Evolutionary conservation across 1,140 invertebrate species (phyloP).

Genomic region (Chionoecetes opilio): DNA sequence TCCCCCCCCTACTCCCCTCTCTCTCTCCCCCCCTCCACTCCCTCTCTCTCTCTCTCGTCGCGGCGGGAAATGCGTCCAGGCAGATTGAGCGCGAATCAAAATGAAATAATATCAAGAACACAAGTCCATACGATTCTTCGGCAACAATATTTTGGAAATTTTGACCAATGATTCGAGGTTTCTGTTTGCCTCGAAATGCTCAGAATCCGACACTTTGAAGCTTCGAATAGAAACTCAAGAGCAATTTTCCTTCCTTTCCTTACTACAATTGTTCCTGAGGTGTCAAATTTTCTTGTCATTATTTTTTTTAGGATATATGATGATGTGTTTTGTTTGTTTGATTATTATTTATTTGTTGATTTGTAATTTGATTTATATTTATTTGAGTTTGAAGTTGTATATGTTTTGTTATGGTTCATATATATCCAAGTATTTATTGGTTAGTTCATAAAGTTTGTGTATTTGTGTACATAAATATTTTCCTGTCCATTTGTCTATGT

Average conservation of each 20-base stretch:
- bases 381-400: neutral
- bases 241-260: no score
- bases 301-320: no score
- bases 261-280: no score
- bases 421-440: no score
- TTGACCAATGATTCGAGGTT: neutral
- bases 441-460: no score
- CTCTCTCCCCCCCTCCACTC: neutral
- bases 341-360: neutral
- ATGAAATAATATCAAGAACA: slow-evolving; percentile 21
- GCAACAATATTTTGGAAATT: neutral
- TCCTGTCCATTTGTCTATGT: no score
- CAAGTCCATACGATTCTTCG: neutral
- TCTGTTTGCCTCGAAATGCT: neutral
- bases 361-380: neutral
- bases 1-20: neutral
- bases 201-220: neutral
- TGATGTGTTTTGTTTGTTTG: neutral
- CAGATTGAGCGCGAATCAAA: neutral
- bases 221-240: neutral
- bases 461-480: no score
- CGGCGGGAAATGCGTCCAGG: neutral
- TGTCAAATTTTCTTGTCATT: no score
- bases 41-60: neutral
- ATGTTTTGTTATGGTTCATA: no score